Evolutionary conservation across 2,797 vertebrate species (phyloP), one percentile per base, ranked within the genome.

Genomic region (Microchirus variegatus): DNA sequence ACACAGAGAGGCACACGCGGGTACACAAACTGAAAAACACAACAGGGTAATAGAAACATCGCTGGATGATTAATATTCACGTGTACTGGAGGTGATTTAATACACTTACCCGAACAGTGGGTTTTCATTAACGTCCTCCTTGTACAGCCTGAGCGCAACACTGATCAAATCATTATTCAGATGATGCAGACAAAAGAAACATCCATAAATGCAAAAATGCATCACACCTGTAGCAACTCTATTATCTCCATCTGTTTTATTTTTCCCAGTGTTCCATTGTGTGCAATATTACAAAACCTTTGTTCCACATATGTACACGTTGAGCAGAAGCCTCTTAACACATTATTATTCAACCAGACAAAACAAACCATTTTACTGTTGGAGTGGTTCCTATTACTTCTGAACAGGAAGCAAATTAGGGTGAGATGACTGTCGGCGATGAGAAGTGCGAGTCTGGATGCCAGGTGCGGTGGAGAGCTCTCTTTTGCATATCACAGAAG

Each of bases 401-500:
- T 80, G 66, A 86, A 88, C 83, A 77, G 78, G 78, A 84, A 84
- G 81, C 76, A 83, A 85, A 87, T 88, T 84, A 85, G 77, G 69
- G 62, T 65, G 67, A 80, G 74, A 77, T 79, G 75, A 83, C 76
- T 81, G 75, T 71, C 72, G 81, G 72, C 68, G 75, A 82, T 81
- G 84, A 89, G 82, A 80, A 82, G 77, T 70, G 83, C 77, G 81
- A 72, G 72, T 83, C 73, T 87, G 78, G 77, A 75, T 86, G 74
- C 86, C 90, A 93, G 89, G 90, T 93, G 87, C 84, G 75, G 73
- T 70, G 75, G 84, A 86, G 77, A 78, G 82, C 77, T 80, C 52
- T 45, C 81, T 94, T 94, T 94, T 89, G 86, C 92, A 94, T 91
- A 92, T 92, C 92, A 94, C 88, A 94, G 87, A 88, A 77, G 82